These are phyloP conservation scores for Papilio aristodemus DNA, from an alignment of 1,140 invertebrate genomes.

Conservation along the genomic window DNA sequence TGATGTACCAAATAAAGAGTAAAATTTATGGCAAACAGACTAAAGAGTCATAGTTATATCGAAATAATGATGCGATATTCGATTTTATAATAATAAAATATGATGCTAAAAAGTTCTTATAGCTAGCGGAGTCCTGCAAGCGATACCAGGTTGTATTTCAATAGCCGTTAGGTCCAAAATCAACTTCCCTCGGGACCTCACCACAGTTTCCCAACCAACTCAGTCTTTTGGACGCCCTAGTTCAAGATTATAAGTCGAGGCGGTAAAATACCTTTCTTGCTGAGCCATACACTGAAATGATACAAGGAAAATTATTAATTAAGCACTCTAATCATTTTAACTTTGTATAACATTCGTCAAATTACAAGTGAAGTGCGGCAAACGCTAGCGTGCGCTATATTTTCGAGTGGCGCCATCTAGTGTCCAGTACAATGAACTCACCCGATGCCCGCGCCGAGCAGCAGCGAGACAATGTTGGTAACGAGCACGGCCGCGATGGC, in stretches of 20 bases:
- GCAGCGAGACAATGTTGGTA: constrained; percentile 92
- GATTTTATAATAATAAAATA: neutral
- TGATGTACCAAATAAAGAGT: neutral
- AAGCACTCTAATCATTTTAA: no score
- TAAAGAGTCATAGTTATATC: neutral
- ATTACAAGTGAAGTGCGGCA: no score
- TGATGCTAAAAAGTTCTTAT: no score
- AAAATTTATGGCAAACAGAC: constrained; percentile 8
- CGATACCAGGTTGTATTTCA: constrained; percentile 1
- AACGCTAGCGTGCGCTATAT: no score
- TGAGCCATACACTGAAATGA: constrained; percentile 83
- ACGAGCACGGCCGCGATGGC: constrained; percentile 94
- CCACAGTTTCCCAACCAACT: constrained; percentile 19
- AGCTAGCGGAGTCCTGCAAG: neutral
- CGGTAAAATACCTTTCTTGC: constrained; percentile 84
- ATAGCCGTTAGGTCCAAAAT: constrained; percentile 28
- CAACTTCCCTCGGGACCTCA: neutral
- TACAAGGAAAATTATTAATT: constrained; percentile 34
- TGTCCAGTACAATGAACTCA: constrained; percentile 79
- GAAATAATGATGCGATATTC: constrained; percentile 1
- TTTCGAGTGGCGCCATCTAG: neutral
- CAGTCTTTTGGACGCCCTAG: constrained; percentile 47
- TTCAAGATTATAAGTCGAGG: constrained; percentile 82
- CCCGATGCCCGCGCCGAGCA: constrained; percentile 95
- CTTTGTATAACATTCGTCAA: no score